Percentiles rank a stretch among this genome's conserved stretches.
Conservation (phyloP, 2,888 invertebrate species). For the Apamea sordens region DNA sequence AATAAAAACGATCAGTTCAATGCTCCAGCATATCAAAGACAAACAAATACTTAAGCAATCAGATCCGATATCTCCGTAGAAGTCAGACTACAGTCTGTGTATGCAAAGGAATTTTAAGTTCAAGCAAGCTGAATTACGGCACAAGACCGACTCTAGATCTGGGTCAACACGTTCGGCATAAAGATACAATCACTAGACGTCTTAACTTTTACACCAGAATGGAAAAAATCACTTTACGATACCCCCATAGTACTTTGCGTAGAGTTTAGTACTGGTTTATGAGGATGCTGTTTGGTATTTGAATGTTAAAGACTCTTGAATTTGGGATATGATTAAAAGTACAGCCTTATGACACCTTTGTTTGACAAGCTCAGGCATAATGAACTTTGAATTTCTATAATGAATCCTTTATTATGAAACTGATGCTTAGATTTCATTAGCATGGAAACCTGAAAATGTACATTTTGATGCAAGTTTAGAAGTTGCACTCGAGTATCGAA, state of each 20-base stretch:
- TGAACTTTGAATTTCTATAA: neutral
- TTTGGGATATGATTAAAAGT: neutral
- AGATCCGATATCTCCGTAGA: conserved; percentile 57
- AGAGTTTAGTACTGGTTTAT: conserved; percentile 2
- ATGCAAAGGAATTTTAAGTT: conserved; percentile 68
- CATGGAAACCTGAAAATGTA: neutral
- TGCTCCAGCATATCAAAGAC: conserved; percentile 42
- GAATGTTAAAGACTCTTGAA: neutral
- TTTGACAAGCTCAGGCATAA: neutral
- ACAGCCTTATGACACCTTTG: neutral
- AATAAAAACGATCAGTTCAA: conserved; percentile 47
- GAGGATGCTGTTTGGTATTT: neutral
- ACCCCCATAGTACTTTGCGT: conserved; percentile 4
- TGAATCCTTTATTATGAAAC: neutral
- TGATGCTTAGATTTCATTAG: neutral
- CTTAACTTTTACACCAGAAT: conserved; percentile 49
- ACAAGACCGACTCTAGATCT: conserved; percentile 61
- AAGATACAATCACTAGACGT: conserved; percentile 61
- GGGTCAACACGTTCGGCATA: conserved; percentile 71
- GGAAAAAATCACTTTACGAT: conserved; percentile 41
- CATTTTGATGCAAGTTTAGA: neutral
- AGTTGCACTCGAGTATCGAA: neutral
- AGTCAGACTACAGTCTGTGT: conserved; percentile 49
- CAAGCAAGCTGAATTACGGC: conserved; percentile 61
- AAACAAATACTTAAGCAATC: conserved; percentile 54